Evolutionary conservation across 1,140 invertebrate species (phyloP).

Genomic region (Habropoda laboriosa): DNA sequence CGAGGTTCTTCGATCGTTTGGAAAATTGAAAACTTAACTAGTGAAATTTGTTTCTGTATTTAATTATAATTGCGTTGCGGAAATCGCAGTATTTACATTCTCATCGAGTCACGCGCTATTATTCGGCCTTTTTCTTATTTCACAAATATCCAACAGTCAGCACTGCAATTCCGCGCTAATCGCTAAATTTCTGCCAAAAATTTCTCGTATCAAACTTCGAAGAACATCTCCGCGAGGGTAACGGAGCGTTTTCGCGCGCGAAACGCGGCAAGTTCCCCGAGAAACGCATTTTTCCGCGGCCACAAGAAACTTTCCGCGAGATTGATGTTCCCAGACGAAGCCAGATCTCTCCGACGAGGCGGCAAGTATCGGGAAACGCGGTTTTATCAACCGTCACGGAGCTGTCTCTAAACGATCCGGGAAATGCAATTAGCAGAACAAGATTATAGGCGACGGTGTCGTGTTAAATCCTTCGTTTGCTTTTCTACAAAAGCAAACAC

Average conservation of each 20-base stretch:
- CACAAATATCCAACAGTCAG: not conserved
- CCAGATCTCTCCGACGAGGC: not conserved
- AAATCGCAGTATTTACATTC: not conserved
- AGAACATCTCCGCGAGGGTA: not conserved
- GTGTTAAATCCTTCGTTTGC: not conserved
- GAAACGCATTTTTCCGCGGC: not conserved
- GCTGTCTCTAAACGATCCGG: slow-evolving; percentile 24
- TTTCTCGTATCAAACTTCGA: not conserved
- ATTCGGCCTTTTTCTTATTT: not conserved
- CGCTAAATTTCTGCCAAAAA: not conserved
- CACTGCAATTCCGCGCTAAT: not conserved
- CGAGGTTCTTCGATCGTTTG: no score
- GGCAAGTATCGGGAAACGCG: slow-evolving; percentile 8
- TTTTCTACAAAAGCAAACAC: slow-evolving; percentile 17
- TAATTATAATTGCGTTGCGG: not conserved
- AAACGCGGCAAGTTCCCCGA: not conserved
- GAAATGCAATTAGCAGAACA: slow-evolving; percentile 31
- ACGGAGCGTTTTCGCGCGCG: not conserved
- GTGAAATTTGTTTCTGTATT: not conserved
- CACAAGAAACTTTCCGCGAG: not conserved
- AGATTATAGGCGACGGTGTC: slow-evolving; percentile 18
- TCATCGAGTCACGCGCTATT: slow-evolving; percentile 6
- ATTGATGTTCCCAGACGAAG: not conserved
- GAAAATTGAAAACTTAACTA: not conserved
- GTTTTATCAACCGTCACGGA: not conserved